Evolutionary conservation across 2,113 vertebrate species (phyloP).

Genomic region (Anguilla rostrata): DNA sequence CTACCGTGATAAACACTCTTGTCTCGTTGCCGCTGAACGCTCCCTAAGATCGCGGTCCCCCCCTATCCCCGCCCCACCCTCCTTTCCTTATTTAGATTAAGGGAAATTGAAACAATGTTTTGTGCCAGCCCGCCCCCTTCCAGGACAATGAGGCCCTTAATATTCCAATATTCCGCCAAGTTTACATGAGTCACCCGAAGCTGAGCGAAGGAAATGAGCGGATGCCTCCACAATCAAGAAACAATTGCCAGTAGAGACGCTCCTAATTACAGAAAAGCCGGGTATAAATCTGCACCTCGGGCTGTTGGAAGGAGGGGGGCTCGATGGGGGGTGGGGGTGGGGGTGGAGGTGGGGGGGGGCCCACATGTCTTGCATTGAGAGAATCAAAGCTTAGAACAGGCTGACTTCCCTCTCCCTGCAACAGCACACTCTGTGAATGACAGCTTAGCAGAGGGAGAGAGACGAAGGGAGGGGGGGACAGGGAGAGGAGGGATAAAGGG

Average conservation of each 20-base stretch:
- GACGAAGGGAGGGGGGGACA: not conserved
- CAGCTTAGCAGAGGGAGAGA: not conserved
- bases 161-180: constrained; percentile 41
- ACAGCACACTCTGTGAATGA: not conserved
- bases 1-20: constrained; percentile 62
- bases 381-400: constrained; percentile 19
- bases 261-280: constrained; percentile 14
- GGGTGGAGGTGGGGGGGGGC: not conserved
- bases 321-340: not conserved
- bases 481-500: not conserved
- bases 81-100: constrained; percentile 57
- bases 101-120: constrained; percentile 67
- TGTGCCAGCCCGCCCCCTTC: constrained; percentile 10
- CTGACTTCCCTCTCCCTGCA: constrained; percentile 13
- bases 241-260: constrained; percentile 3
- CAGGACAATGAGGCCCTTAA: constrained; percentile 17
- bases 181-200: constrained; percentile 31
- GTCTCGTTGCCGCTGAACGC: constrained; percentile 66
- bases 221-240: constrained; percentile 20
- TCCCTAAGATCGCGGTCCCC: constrained; percentile 58
- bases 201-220: not conserved
- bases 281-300: not conserved
- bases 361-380: constrained; percentile 22
- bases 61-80: constrained; percentile 50
- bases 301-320: not conserved